Percentiles rank a stretch among this genome's conserved stretches.
Conservation (phyloP, 2,888 invertebrate species). For the Acanthosepion lycidas region DNA sequence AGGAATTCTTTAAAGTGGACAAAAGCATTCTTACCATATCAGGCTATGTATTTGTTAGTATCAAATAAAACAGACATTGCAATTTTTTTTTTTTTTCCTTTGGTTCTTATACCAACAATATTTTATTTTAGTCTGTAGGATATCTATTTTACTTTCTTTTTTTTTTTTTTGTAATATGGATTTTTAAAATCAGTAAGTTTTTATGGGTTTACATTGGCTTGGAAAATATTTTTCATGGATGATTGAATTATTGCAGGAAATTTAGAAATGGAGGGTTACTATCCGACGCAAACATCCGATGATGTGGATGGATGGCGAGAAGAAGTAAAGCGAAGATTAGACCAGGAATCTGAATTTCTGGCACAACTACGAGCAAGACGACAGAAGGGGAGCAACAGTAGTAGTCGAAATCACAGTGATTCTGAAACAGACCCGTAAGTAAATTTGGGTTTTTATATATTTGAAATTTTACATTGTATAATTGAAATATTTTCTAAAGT, state of each 20-base stretch:
- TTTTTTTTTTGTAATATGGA: neutral
- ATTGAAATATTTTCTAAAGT: no score
- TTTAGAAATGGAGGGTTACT: slow-evolving; percentile 60
- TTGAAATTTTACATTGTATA: neutral
- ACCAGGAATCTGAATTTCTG: slow-evolving; percentile 70
- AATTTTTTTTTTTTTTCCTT: no score
- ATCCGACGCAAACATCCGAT: slow-evolving; percentile 60
- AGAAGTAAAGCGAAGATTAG: slow-evolving; percentile 69
- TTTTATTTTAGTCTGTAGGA: no score
- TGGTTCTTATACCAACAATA: no score
- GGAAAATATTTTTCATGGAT: neutral
- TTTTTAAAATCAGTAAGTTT: neutral
- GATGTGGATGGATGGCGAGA: slow-evolving; percentile 71
- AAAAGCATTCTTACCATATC: no score
- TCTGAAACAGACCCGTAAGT: slow-evolving; percentile 59
- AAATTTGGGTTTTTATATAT: neutral
- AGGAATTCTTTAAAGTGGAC: no score
- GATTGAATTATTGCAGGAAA: slow-evolving; percentile 53
- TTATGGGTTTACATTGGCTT: neutral
- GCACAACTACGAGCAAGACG: slow-evolving; percentile 66
- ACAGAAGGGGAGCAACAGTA: slow-evolving; percentile 60
- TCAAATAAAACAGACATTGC: no score
- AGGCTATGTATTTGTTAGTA: no score
- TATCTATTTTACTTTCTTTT: no score
- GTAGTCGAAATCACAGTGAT: slow-evolving; percentile 63